These are phyloP conservation scores for Hirtodrosophila duncani DNA, from an alignment of 2,888 invertebrate genomes.

Conservation along the genomic window DNA sequence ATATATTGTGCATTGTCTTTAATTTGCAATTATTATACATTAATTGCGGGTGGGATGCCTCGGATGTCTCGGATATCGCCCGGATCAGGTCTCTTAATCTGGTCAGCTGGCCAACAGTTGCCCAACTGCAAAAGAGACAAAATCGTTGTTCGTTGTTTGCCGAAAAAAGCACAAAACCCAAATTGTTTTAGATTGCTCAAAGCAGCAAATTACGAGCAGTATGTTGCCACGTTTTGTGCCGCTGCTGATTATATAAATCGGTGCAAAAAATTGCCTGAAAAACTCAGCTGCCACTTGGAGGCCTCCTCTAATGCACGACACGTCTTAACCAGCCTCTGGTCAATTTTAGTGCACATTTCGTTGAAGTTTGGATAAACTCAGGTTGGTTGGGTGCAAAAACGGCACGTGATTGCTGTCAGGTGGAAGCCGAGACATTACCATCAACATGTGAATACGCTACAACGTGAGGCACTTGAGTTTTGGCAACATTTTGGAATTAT, in stretches of 20 bases:
- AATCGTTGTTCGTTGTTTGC: slow-evolving; percentile 9
- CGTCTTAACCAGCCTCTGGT: slow-evolving; percentile 38
- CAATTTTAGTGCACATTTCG: slow-evolving; percentile 39
- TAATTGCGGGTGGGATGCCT: slow-evolving; percentile 69
- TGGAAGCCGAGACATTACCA: slow-evolving; percentile 20
- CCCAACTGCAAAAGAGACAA: slow-evolving; percentile 29
- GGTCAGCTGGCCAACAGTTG: slow-evolving; percentile 16
- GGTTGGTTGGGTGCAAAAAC: slow-evolving; percentile 39
- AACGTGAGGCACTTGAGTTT: neutral
- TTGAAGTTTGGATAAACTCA: too few species aligned
- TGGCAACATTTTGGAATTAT: neutral
- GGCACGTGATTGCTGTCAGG: slow-evolving; percentile 64
- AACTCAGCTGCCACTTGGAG: slow-evolving; percentile 26
- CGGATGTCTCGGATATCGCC: slow-evolving; percentile 57
- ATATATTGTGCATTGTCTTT: slow-evolving; percentile 41
- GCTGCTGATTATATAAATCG: slow-evolving; percentile 69
- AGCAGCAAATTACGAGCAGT: slow-evolving; percentile 55
- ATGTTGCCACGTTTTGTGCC: slow-evolving; percentile 69
- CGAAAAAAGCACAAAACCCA: slow-evolving; percentile 50
- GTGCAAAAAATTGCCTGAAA: slow-evolving; percentile 40
- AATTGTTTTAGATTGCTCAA: slow-evolving; percentile 64
- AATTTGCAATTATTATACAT: slow-evolving; percentile 69
- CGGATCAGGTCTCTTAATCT: neutral
- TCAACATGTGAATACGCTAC: slow-evolving; percentile 6
- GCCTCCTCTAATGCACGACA: slow-evolving; percentile 9